Evolutionary conservation across 2,888 invertebrate species (phyloP).

Genomic region (Euphydryas editha): DNA sequence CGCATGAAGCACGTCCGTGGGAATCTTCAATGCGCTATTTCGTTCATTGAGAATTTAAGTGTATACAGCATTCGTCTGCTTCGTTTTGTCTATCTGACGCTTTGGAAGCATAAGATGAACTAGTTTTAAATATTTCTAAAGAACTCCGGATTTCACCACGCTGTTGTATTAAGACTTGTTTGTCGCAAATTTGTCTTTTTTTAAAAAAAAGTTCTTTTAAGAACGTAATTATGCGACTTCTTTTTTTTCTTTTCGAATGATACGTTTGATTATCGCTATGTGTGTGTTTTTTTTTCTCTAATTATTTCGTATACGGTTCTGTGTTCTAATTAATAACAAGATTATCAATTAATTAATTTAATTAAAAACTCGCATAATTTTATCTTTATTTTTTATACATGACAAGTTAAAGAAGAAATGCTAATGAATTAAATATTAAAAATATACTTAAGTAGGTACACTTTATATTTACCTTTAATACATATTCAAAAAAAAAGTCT

Average conservation of each 20-base stretch:
- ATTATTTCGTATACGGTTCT: background rate
- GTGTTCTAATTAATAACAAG: background rate
- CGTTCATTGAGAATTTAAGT: conserved; percentile 18
- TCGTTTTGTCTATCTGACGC: conserved; percentile 19
- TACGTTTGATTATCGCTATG: background rate
- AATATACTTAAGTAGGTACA: no score
- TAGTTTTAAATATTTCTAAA: conserved; percentile 29
- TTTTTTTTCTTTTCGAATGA: background rate
- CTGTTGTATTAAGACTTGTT: conserved; percentile 32
- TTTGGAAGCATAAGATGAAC: conserved; percentile 24
- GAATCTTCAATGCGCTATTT: conserved; percentile 15
- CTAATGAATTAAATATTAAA: no score
- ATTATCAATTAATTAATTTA: background rate
- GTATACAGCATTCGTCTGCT: conserved; percentile 13
- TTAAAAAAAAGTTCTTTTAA: background rate
- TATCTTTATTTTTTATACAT: background rate
- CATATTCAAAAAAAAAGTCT: no score
- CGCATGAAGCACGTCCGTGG: background rate
- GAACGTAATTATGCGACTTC: background rate
- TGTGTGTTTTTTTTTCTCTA: background rate
- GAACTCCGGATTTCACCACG: conserved; percentile 23
- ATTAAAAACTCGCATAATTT: no score
- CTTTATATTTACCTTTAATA: no score
- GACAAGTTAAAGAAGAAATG: no score
- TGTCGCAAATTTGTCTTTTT: conserved; percentile 19